These are phyloP conservation scores for Cyprinodon variegatus DNA, from an alignment of 2,113 vertebrate species.

Conservation along the genomic window DNA sequence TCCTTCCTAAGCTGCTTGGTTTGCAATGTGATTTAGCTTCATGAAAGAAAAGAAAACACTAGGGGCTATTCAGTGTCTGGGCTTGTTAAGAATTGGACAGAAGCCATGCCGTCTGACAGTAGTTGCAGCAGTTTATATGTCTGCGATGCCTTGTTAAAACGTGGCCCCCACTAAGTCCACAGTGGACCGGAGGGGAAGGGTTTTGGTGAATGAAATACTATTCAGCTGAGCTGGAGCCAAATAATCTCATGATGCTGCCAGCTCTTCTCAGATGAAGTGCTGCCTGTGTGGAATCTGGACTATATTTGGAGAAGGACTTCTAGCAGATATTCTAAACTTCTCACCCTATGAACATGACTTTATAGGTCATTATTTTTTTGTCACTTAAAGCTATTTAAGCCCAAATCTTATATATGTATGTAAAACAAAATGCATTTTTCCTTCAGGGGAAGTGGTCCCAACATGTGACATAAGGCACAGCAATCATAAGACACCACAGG, in stretches of 20 bases:
- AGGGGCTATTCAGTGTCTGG: conserved; percentile 23
- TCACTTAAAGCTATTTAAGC: background rate
- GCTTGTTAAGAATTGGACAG: conserved; percentile 10
- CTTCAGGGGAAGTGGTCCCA: conserved; percentile 4
- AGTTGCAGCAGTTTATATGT: conserved; percentile 38
- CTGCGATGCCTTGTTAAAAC: conserved; percentile 56
- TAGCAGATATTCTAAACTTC: conserved; percentile 25
- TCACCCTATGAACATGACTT: conserved; percentile 15
- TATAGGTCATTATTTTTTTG: conserved; percentile 10
- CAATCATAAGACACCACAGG: conserved; percentile 58
- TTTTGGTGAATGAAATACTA: conserved; percentile 53
- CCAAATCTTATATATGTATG: background rate
- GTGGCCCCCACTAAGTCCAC: conserved; percentile 35
- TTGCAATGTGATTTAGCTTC: conserved; percentile 37
- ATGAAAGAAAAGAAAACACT: conserved; percentile 28
- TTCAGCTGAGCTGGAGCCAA: conserved; percentile 36
- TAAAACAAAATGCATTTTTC: conserved; percentile 10
- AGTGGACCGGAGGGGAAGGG: conserved; percentile 12
- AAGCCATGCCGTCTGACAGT: conserved; percentile 24
- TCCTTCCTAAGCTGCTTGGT: conserved; percentile 5
- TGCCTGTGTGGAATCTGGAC: conserved; percentile 29
- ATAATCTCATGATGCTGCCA: conserved; percentile 40
- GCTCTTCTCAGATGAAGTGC: conserved; percentile 17
- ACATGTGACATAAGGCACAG: conserved; percentile 60
- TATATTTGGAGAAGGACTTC: conserved; percentile 64